Conservation (phyloP, 2,888 invertebrate species). For the Andrena trimmerana region DNA sequence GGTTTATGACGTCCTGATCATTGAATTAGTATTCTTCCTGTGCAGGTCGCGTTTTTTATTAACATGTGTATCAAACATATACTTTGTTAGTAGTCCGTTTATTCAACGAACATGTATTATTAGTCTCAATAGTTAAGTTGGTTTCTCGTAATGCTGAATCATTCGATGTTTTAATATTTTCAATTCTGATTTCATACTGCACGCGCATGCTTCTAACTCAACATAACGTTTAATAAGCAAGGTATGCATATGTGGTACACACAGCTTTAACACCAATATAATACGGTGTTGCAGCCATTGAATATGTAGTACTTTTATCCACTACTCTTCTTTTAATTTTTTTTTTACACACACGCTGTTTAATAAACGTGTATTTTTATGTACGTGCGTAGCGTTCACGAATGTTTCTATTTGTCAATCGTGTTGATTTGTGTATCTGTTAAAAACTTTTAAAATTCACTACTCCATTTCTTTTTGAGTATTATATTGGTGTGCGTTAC, state of each 20-base stretch:
- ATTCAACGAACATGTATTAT: conserved; percentile 38
- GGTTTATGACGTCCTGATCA: conserved; percentile 25
- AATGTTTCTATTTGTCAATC: not conserved
- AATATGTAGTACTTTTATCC: conserved; percentile 8
- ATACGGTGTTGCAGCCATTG: conserved; percentile 8
- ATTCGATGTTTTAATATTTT: conserved; percentile 51
- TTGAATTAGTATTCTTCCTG: conserved; percentile 52
- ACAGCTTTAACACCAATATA: not conserved
- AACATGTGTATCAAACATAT: conserved; percentile 17
- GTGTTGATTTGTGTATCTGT: not conserved
- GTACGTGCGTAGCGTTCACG: not conserved
- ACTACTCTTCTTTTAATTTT: conserved; percentile 23
- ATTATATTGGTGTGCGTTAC: conserved; percentile 3
- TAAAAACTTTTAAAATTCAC: not conserved
- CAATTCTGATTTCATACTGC: conserved; percentile 16
- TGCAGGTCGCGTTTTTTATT: conserved; percentile 41
- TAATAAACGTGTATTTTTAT: conserved; percentile 21
- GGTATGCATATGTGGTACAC: not conserved
- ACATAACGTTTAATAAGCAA: not conserved
- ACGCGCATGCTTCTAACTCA: conserved; percentile 5
- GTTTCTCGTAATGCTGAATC: conserved; percentile 14
- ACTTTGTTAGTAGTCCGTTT: conserved; percentile 32
- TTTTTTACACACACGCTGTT: conserved; percentile 1
- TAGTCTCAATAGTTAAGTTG: conserved; percentile 38
- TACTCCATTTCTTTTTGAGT: not conserved